Conservation (phyloP, 2,113 vertebrate genomes). For the Otocyon megalotis region DNA sequence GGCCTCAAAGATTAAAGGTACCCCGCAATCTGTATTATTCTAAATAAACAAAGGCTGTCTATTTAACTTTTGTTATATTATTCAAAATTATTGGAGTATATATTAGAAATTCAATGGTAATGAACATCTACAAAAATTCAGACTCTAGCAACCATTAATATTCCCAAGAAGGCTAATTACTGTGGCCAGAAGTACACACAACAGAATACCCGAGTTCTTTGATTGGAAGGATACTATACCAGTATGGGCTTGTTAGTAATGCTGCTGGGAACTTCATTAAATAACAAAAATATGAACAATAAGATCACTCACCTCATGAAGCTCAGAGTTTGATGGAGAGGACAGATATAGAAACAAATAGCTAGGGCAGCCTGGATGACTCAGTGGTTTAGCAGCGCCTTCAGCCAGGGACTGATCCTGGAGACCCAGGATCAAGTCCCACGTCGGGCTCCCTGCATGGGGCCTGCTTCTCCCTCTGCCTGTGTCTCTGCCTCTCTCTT, state of each 20-base stretch:
- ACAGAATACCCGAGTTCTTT: background rate
- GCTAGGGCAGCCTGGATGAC: too few relatives aligned
- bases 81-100: background rate
- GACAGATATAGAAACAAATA: background rate
- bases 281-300: background rate
- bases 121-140: background rate
- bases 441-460: too few relatives aligned
- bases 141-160: background rate
- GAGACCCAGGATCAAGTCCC: too few relatives aligned
- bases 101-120: background rate
- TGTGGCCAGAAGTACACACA: background rate
- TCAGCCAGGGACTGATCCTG: too few relatives aligned
- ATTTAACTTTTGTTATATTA: constrained; percentile 17
- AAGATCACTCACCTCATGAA: background rate
- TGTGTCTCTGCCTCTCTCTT: too few relatives aligned
- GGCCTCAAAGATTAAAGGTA: background rate
- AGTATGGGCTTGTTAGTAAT: background rate
- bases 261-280: background rate
- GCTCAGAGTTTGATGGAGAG: background rate
- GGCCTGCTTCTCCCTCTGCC: too few relatives aligned
- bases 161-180: background rate
- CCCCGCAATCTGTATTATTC: background rate
- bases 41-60: background rate
- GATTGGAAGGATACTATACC: background rate
- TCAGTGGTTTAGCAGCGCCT: too few relatives aligned